phyloP scores from a whole-genome alignment of 23 tunicate genomes.

The Oikopleura albicans region DNA sequence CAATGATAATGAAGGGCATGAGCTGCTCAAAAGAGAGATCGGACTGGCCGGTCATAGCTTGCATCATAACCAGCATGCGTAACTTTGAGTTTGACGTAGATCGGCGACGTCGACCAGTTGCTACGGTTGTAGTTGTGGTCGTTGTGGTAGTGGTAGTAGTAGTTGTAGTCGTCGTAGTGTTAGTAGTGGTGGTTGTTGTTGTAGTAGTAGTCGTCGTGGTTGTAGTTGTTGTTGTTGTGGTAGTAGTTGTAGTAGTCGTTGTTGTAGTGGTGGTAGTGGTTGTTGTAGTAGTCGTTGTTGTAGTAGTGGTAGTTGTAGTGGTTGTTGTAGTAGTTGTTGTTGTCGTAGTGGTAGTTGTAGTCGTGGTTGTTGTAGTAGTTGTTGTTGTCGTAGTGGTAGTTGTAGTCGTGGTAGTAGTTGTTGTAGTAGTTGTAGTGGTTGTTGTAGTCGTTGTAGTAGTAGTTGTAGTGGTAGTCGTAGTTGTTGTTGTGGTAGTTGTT shows the following conservation, averaged over 20 bases:
- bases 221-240: background rate
- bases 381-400: background rate
- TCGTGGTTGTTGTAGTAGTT: constrained; percentile 4
- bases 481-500: background rate
- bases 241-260: background rate
- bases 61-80: background rate
- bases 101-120: background rate
- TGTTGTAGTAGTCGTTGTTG: background rate
- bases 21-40: background rate
- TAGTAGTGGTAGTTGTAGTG: background rate
- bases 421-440: background rate
- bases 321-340: background rate
- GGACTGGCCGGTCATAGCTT: background rate
- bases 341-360: background rate
- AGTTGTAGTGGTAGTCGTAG: background rate
- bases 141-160: background rate
- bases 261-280: background rate
- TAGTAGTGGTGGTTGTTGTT: background rate
- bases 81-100: background rate
- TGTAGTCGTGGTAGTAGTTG: background rate
- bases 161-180: background rate
- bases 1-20: background rate
- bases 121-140: background rate
- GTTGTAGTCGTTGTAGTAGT: constrained; percentile 4
- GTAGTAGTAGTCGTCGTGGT: background rate